Base-by-base conservation (phyloP, 2,888 invertebrate genomes). In the Phortica okadai region DNA sequence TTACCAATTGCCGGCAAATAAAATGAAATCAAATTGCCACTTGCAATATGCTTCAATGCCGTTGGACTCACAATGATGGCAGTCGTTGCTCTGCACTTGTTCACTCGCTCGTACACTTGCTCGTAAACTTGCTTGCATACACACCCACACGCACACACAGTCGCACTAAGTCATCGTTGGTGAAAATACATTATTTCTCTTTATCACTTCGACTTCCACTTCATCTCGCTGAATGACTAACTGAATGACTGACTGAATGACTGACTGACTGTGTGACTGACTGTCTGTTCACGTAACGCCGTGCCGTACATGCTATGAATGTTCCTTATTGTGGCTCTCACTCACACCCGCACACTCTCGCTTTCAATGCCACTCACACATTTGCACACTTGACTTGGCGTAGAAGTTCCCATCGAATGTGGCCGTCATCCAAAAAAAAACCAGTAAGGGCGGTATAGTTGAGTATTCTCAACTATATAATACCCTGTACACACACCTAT, bases 11-110 rank as follows among this genome's bases (percentile, higher is more conserved):
- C 14, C n/a, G 69, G 59, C 74, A 74, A 75, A 72, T 75, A 56
- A 77, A 75, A 77, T 77, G 58, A 72, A 74, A 77, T 76, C 70
- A 76, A 77, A 77, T 75, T 75, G 77, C 77, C 75, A 78, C 75
- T 78, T 78, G 75, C 70, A 72, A 72, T 72, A 72, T 72, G 56
- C 70, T 50, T 54, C 56, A 50, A 8, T 50, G 50, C 10, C 50
- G 10, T 50, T 14, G 50, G 50, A 50, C 50, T 3, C 14, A 5
- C 33, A 33, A 33, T 33, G 33, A 2, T 33, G 14, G 14, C 16
- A 59, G 25, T 59, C 59, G 25, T 16, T 59, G 59, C 25, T 14
- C 14, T 14, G 41, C 41, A 64, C 41, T 64, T 64, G 41, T 21
- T 21, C 25, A 64, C 62, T 45, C 45, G 6, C 45, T 45, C 45